These are phyloP conservation scores for Cephalopterus ornatus DNA, from an alignment of 2,113 vertebrate genomes.

Conservation along the genomic window DNA sequence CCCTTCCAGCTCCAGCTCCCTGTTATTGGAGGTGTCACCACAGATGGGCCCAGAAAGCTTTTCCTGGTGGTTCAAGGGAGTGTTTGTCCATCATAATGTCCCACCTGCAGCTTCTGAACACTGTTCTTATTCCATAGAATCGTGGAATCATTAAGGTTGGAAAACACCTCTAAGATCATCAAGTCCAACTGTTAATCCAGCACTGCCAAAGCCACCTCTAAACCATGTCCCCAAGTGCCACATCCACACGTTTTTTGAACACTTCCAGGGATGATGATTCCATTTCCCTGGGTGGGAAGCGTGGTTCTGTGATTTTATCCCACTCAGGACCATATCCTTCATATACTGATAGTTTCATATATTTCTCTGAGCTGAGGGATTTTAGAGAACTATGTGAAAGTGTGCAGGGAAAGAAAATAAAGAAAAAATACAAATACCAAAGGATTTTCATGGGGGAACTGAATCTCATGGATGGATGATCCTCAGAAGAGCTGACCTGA, in stretches of 20 bases:
- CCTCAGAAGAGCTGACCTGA: background rate
- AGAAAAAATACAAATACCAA: background rate
- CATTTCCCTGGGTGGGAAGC: background rate
- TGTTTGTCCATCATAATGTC: background rate
- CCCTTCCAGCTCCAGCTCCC: background rate
- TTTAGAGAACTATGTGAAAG: background rate
- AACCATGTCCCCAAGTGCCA: background rate
- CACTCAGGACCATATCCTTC: background rate
- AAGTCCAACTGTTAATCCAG: background rate
- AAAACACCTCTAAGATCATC: background rate
- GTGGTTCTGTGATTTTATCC: background rate
- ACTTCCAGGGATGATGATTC: background rate
- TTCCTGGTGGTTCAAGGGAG: background rate
- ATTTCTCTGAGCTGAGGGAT: background rate
- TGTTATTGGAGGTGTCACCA: background rate
- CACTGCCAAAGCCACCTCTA: background rate
- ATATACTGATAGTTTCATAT: accelerated
- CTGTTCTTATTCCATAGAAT: accelerated
- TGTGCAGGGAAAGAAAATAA: background rate
- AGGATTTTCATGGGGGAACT: background rate
- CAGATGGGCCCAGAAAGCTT: accelerated
- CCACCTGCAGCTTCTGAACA: background rate
- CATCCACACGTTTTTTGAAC: accelerated
- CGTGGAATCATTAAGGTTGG: background rate
- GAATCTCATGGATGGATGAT: background rate